Evolutionary conservation across 1,140 invertebrate genomes (phyloP).

Genomic region (Heterodera carotae): DNA sequence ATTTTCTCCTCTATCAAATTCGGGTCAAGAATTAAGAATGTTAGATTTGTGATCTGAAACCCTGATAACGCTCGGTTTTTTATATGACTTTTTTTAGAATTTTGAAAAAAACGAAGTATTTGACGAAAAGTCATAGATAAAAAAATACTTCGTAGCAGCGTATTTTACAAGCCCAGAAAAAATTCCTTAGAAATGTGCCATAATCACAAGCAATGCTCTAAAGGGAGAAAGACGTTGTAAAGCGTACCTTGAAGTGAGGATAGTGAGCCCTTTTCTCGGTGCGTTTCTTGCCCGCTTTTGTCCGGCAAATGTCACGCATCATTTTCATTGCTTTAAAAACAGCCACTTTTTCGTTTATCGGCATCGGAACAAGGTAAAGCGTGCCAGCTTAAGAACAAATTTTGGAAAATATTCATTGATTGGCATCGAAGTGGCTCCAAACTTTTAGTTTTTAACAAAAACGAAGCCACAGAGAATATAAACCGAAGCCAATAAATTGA

Average conservation of each 20-base stretch:
- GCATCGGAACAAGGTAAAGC: conserved; percentile 60
- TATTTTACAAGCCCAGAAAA: no score
- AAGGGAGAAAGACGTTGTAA: background rate
- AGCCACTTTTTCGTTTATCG: conserved; percentile 55
- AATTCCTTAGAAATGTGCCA: no score
- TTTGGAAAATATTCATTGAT: conserved; percentile 26
- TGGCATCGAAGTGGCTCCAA: conserved; percentile 1
- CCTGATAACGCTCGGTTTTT: no score
- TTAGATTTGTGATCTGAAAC: no score
- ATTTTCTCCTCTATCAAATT: no score
- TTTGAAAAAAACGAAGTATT: conserved; percentile 43
- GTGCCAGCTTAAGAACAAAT: conserved; percentile 57
- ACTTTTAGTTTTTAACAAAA: no score
- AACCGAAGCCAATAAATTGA: no score
- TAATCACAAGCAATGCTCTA: no score
- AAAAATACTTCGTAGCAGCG: no score
- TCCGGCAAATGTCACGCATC: conserved; percentile 59
- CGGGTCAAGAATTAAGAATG: no score
- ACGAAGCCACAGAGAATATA: no score
- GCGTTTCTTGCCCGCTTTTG: conserved; percentile 38
- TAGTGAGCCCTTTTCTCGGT: conserved; percentile 22
- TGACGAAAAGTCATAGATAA: conserved; percentile 14
- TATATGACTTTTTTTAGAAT: no score
- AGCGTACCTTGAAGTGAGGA: conserved; percentile 14
- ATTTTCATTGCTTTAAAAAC: conserved; percentile 64